Base-by-base conservation (phyloP, 1,140 invertebrate species). In the Platyura marginata region DNA sequence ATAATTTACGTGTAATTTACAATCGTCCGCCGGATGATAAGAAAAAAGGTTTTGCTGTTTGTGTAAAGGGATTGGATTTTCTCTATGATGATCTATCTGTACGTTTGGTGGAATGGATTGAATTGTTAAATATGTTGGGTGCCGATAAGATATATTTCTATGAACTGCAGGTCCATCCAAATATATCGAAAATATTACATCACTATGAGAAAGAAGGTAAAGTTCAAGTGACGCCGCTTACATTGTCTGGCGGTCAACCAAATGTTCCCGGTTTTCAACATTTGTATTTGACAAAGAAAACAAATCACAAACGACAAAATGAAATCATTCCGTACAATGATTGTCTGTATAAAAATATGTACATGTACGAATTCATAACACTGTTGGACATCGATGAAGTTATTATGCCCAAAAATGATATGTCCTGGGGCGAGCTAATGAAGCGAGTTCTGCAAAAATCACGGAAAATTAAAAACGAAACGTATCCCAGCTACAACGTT, bases 241-340 rank as follows among this genome's bases (percentile, higher is more conserved):
- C 87, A 0, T 62, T 95, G 37, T 88, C 90, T 0, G 91, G 90
- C 1, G 83, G 87, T 0, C 85, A 90, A 53, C 89, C 90, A 0
- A 95, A 94, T 54, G 71, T 87, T 6, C 86, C 84, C 0, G 77
- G 78, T 0, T 79, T 92, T 41, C 80, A 89, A 53, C 87, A 92
- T 59, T 70, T 88, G 59, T 93, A 90, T 51, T 66, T 93, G 4
- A 83, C 82, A 36, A 87, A 87, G 56, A 88, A 87, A 58, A 79
- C 82, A 2, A 92, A 84, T 53, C 77, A 91, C 60, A 95, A 95
- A 57, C 66, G 91, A 10, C 87, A 94, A 54, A 92, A 94, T 61
- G 91, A 96, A 60, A 68, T 96, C 29, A 92, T 96, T 49, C 90
- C 92, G 1, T 95, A 95, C 67, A 96, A 96, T 61, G 92, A 96